Conservation (phyloP, 2,888 invertebrate genomes). For the Bugulina stolonifera region DNA sequence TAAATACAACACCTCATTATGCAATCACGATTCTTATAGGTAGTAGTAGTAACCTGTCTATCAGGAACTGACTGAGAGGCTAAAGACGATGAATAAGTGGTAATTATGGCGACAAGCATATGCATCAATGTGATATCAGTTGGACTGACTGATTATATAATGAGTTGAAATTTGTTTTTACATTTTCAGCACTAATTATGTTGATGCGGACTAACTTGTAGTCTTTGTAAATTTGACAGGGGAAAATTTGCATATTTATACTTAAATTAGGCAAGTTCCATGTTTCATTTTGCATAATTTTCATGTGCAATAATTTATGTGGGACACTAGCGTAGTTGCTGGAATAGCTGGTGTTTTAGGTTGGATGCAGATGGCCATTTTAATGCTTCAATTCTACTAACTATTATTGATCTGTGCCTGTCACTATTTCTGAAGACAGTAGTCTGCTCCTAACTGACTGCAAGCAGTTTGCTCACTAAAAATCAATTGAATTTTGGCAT, state of each 20-base stretch:
- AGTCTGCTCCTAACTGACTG: background rate
- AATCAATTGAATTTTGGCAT: conserved; percentile 26
- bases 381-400: background rate
- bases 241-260: background rate
- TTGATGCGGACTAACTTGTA: background rate
- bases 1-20: background rate
- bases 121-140: background rate
- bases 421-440: background rate
- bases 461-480: conserved; percentile 8
- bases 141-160: background rate
- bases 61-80: background rate
- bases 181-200: background rate
- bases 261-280: background rate
- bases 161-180: background rate
- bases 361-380: background rate
- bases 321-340: background rate
- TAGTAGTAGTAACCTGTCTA: background rate
- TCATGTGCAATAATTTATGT: background rate
- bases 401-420: background rate
- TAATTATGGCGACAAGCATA: background rate
- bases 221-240: background rate
- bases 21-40: too few species aligned
- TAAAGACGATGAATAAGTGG: background rate
- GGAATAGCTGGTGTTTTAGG: background rate
- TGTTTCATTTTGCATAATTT: background rate